Base-by-base conservation (phyloP, 53 echinoderm and acorn worm genomes). In the Henricia sp. region DNA sequence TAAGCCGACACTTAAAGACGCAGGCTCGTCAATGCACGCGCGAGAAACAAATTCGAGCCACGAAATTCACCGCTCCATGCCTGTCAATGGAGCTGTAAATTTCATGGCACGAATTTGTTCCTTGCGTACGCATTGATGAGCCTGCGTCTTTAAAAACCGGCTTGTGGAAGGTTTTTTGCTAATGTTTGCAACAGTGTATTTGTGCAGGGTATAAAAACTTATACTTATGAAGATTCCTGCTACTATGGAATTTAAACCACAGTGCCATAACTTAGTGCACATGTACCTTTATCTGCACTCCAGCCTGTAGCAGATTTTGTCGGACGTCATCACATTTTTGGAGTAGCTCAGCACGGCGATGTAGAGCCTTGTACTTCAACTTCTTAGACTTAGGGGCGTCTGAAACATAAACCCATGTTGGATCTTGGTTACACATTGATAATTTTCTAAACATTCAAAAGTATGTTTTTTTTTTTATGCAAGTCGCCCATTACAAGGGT, bases 231-330 rank as follows among this genome's bases (percentile, higher is more conserved):
- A 30, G 2, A 25, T 44, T 50, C 2, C 3, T 30, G 28, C 1
- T 3, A 20, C 5, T 25, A 24, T 27, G 10, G 16, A 13, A 26
- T 3, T 10, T 25, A 3, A 17, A 4, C 16, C 25, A 71, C 24
- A 46, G 11, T 28, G 1, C 12, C 42, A 14, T 4, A 11, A 32
- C 33, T 4, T n/a, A 38, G 4, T 28, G 28, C 17, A 6, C 29
- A 30, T 26, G 24, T 69, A 96, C 96, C 92, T 96, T 96, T 1
- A 96, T 90, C 57, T 94, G 93, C 20, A 96, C 73, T 27, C 96
- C 96, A 40, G 68, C 51, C 5, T 87, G 54, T 6, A 88, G 44
- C 27, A 96, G 68, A 21, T 77, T 69, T 39, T 91, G 88, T 71
- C 96, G 91, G 37, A 96, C 91, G 28, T 91, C 50, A 71, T 96